Evolutionary conservation across 2,888 invertebrate species (phyloP).

Genomic region (Gymnosoma rotundatum): DNA sequence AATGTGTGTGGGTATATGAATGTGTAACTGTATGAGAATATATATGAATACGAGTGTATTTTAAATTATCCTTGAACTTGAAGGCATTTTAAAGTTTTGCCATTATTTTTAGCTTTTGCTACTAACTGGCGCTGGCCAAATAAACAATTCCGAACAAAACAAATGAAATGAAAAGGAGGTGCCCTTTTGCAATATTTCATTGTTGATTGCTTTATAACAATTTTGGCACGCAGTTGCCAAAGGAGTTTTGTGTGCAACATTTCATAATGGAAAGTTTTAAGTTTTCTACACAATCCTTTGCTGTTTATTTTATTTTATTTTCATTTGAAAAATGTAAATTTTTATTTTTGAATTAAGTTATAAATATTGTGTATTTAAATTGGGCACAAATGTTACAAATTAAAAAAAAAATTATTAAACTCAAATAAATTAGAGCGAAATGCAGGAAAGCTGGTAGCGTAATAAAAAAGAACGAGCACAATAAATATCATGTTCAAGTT

Average conservation of each 20-base stretch:
- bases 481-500: too few species aligned
- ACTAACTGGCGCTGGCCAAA: conserved; percentile 12
- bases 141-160: neutral
- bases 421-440: conserved; percentile 6
- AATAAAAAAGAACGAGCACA: too few species aligned
- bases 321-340: neutral
- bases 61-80: conserved; percentile 69
- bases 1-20: neutral
- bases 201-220: neutral
- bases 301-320: neutral
- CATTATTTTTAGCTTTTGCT: conserved; percentile 31
- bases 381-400: conserved; percentile 1
- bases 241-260: conserved; percentile 16
- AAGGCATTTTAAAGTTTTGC: conserved; percentile 61
- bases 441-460: neutral
- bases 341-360: conserved; percentile 13
- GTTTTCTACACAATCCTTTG: neutral
- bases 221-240: conserved; percentile 25
- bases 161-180: conserved; percentile 24
- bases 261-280: conserved; percentile 19
- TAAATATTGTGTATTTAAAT: neutral
- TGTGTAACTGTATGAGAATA: neutral
- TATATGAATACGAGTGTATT: neutral
- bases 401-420: neutral
- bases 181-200: conserved; percentile 2